These are phyloP conservation scores for Paratilapia polleni DNA, from an alignment of 2,113 vertebrate species.

Conservation along the genomic window DNA sequence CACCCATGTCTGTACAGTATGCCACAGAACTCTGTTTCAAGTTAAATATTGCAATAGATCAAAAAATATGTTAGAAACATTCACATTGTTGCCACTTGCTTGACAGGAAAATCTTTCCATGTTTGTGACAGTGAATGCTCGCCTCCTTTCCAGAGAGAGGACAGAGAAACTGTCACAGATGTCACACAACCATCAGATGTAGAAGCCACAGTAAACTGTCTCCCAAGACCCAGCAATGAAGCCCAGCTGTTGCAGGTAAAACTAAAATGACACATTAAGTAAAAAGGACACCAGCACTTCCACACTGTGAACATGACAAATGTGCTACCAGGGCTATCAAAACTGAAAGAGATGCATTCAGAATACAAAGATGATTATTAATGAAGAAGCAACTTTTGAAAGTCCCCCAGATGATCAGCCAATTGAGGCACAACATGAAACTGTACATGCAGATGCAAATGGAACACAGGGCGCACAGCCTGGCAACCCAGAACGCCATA, in stretches of 20 bases:
- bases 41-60: not conserved
- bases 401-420: not conserved
- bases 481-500: not conserved
- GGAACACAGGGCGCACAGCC: not conserved
- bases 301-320: not conserved
- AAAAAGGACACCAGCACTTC: not conserved
- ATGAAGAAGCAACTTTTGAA: not conserved
- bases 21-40: not conserved
- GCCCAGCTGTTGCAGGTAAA: not conserved
- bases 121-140: not conserved
- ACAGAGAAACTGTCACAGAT: not conserved
- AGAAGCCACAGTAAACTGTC: not conserved
- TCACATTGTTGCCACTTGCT: too few species aligned
- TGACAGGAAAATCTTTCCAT: not conserved
- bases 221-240: not conserved
- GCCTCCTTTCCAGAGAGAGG: not conserved
- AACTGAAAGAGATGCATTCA: not conserved
- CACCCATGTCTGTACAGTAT: not conserved
- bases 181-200: not conserved
- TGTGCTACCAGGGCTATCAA: not conserved
- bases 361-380: not conserved
- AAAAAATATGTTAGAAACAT: too few species aligned
- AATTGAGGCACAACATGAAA: not conserved
- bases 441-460: not conserved
- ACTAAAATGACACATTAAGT: not conserved